Conservation (phyloP, 1,140 invertebrate species). For the Daktulosphaira vitifoliae region DNA sequence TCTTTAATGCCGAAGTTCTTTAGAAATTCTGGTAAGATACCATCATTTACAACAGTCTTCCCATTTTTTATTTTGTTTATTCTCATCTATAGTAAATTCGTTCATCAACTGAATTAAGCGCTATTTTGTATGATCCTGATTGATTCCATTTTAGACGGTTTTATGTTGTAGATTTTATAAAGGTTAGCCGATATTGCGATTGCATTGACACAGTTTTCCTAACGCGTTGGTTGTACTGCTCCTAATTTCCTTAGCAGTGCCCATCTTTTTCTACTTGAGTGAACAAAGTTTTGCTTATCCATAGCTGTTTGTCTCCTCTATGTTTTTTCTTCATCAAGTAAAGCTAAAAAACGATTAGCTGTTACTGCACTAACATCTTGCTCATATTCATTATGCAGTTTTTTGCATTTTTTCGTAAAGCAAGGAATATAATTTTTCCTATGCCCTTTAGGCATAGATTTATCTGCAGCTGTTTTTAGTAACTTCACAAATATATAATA, state of each 20-base stretch:
- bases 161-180: too few species aligned
- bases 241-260: constrained; percentile 11
- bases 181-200: too few species aligned
- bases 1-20: too few species aligned
- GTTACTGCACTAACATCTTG: neutral
- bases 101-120: too few species aligned
- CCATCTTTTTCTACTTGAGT: constrained; percentile 29
- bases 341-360: constrained; percentile 5
- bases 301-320: constrained; percentile 9
- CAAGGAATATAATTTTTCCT: constrained; percentile 32
- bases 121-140: too few species aligned
- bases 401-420: constrained; percentile 24
- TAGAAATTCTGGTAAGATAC: too few species aligned
- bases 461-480: constrained; percentile 16
- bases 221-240: neutral
- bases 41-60: too few species aligned
- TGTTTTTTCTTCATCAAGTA: constrained; percentile 7
- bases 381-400: constrained; percentile 1
- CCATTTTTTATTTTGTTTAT: too few species aligned
- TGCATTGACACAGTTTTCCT: neutral
- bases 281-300: constrained; percentile 9
- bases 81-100: too few species aligned
- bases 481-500: constrained; percentile 20
- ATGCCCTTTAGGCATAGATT: constrained; percentile 30
- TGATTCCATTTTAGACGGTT: too few species aligned